Percentiles rank a stretch among this genome's conserved stretches.
phyloP scores from a whole-genome alignment of 92 coral and sea anemone genomes.

The Parazoanthus darwini region DNA sequence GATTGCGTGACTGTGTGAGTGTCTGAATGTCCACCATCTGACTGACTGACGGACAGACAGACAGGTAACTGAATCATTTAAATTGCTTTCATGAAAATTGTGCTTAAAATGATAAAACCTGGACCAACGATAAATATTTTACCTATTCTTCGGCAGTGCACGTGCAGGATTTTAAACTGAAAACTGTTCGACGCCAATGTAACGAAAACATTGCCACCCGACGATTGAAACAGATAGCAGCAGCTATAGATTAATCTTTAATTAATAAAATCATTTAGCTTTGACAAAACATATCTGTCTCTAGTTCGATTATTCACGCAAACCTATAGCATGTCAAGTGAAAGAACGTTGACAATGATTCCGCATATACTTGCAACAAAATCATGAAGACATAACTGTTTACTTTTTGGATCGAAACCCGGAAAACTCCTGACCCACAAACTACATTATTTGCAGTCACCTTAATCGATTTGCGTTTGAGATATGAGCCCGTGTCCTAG shows the following conservation, averaged over 20 bases:
- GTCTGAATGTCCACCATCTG: background rate
- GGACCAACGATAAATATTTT: no score
- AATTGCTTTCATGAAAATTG: background rate
- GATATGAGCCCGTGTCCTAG: background rate
- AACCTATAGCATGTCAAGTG: background rate
- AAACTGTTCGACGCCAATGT: no score
- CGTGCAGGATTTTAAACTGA: no score
- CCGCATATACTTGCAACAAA: background rate
- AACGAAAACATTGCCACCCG: background rate
- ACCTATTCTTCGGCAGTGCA: no score
- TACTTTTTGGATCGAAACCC: background rate
- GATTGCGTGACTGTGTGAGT: background rate
- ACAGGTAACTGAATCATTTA: no score
- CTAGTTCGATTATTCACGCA: background rate
- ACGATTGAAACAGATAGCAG: background rate
- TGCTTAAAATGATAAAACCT: background rate
- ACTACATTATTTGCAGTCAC: no score
- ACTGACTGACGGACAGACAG: background rate
- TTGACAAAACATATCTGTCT: background rate
- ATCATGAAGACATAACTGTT: background rate
- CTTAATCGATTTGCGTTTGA: no score
- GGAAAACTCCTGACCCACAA: background rate
- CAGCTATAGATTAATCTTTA: background rate
- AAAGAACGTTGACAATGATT: background rate
- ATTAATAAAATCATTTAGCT: no score